phyloP scores from a whole-genome alignment of 2,888 invertebrate species.

The Junonia oenone region DNA sequence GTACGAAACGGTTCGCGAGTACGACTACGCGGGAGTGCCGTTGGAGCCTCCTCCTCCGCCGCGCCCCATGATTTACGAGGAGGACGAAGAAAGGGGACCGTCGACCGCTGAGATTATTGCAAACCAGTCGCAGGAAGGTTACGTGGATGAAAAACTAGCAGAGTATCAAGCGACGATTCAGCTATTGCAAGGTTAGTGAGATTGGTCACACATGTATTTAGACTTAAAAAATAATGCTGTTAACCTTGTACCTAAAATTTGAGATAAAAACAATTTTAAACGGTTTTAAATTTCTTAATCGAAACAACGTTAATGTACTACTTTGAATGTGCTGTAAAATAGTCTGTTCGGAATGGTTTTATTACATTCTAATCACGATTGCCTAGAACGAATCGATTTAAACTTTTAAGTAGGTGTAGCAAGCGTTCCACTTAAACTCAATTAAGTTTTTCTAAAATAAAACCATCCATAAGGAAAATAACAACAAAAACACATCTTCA shows the following conservation, averaged over 20 bases:
- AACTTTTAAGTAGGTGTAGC: neutral
- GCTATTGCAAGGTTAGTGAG: conserved; percentile 89
- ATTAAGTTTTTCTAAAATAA: too few relatives aligned
- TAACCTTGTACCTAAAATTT: neutral
- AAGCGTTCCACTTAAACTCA: neutral
- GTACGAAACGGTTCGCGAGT: conserved; percentile 80
- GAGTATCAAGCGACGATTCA: conserved; percentile 96
- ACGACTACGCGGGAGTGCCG: conserved; percentile 87
- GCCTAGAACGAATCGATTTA: neutral
- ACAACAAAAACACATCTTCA: too few relatives aligned
- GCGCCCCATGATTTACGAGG: conserved; percentile 81
- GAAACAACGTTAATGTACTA: neutral
- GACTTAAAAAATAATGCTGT: neutral
- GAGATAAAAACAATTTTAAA: neutral
- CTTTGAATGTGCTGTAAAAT: neutral
- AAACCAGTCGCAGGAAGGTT: conserved; percentile 96
- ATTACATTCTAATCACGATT: neutral
- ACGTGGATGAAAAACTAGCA: conserved; percentile 94
- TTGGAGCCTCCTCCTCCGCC: conserved; percentile 88
- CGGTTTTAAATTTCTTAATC: neutral
- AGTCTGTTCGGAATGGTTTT: neutral
- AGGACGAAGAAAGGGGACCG: conserved; percentile 88
- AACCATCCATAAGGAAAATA: too few relatives aligned
- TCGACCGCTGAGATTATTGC: conserved; percentile 95
- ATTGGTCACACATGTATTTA: neutral